These are phyloP conservation scores for Arrhamphus sclerolepis DNA, from an alignment of 2,797 vertebrate species.

Conservation along the genomic window DNA sequence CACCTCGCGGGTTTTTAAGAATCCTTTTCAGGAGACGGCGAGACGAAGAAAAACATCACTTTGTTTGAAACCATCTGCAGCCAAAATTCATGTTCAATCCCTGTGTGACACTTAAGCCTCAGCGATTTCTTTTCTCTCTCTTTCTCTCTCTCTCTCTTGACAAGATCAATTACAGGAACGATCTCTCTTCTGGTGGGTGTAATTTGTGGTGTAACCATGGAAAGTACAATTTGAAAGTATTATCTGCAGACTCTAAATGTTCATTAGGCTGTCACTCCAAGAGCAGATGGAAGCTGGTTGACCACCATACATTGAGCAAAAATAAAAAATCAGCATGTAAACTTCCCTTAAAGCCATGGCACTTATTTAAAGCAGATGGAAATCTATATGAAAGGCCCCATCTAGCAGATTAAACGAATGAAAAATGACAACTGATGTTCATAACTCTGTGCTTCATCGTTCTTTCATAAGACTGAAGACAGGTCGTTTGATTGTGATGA, in stretches of 20 bases:
- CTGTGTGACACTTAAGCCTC: slow-evolving; percentile 40
- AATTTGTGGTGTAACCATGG: slow-evolving; percentile 47
- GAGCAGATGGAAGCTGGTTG: slow-evolving; percentile 21
- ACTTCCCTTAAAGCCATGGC: neutral
- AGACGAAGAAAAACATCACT: neutral
- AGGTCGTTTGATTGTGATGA: too few species aligned
- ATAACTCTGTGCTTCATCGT: too few species aligned
- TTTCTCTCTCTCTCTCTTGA: slow-evolving; percentile 27
- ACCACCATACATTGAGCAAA: slow-evolving; percentile 7
- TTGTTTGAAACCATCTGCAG: slow-evolving; percentile 36
- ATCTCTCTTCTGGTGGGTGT: slow-evolving; percentile 34
- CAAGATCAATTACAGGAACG: slow-evolving; percentile 41
- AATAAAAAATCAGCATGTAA: neutral
- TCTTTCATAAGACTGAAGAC: too few species aligned
- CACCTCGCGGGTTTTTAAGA: too few species aligned
- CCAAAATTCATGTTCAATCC: slow-evolving; percentile 40
- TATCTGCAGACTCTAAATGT: slow-evolving; percentile 29
- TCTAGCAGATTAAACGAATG: neutral
- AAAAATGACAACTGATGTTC: neutral
- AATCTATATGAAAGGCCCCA: too few species aligned
- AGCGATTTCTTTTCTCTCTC: too few species aligned
- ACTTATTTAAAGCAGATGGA: too few species aligned
- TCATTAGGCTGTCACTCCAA: slow-evolving; percentile 48
- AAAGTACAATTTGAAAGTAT: slow-evolving; percentile 44
- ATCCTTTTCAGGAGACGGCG: neutral